A percentile compares a stretch with the other conserved stretches of the same genome.
Conservation (phyloP, 53 echinoderm and acorn worm species). For the Holothuria scabra region DNA sequence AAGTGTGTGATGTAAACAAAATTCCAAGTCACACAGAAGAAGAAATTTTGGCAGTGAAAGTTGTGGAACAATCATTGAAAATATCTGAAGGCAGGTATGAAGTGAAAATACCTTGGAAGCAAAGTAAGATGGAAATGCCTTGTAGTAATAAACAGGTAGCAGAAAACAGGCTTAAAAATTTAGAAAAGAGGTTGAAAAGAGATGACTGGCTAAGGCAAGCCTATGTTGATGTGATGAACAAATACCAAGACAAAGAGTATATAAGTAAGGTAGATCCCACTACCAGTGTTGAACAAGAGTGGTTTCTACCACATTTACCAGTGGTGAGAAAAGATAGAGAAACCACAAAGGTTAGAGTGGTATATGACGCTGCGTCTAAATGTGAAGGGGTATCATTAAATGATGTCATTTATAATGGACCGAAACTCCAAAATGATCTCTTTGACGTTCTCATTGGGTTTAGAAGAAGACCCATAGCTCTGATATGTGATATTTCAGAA, state of each 20-base stretch:
- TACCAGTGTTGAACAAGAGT: constrained; percentile 1
- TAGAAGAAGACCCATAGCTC: constrained; percentile 11
- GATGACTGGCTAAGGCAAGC: constrained; percentile 11
- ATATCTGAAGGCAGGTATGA: constrained; percentile 51
- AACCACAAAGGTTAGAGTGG: constrained; percentile 32
- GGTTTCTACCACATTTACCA: constrained; percentile 54
- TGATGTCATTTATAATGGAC: constrained; percentile 21
- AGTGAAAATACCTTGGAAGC: constrained; percentile 14
- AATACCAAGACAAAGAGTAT: constrained; percentile 50
- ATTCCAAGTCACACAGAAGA: constrained; percentile 18
- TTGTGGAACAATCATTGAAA: constrained; percentile 42
- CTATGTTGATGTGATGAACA: constrained; percentile 17
- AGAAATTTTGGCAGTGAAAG: constrained; percentile 24
- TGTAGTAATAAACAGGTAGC: constrained; percentile 14
- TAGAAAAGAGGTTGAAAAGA: constrained; percentile 27
- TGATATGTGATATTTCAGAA: constrained; percentile 51
- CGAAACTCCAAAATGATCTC: constrained; percentile 36
- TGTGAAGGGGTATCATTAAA: constrained; percentile 16
- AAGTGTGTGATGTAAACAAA: no score
- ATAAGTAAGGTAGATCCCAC: constrained; percentile 25
- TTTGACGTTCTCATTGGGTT: constrained; percentile 34
- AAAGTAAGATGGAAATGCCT: neutral
- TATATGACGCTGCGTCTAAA: constrained; percentile 27
- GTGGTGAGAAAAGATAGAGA: constrained; percentile 29
- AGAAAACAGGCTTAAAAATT: constrained; percentile 40